phyloP scores from a whole-genome alignment of 2,797 vertebrate species.

The Manis crassicaudata region DNA sequence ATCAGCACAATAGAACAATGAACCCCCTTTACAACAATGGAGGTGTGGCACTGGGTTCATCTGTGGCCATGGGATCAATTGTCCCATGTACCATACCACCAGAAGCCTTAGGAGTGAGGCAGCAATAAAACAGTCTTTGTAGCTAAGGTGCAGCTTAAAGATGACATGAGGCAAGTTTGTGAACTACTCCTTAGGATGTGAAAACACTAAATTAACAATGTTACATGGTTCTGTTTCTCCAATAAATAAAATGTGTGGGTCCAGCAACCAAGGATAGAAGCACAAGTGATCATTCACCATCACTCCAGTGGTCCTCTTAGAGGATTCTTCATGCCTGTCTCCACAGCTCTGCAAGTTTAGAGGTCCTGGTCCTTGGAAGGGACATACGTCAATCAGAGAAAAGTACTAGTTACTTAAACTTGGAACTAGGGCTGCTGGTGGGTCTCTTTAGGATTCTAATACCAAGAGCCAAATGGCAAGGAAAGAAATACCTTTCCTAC shows the following conservation, averaged over 20 bases:
- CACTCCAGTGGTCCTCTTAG: neutral
- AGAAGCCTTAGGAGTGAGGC: neutral
- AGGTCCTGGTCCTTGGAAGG: neutral
- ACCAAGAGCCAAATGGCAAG: neutral
- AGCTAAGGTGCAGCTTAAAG: neutral
- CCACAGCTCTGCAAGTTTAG: neutral
- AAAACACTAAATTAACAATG: neutral
- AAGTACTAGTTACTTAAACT: neutral
- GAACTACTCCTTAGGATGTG: neutral
- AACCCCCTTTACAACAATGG: neutral
- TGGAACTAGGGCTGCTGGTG: neutral
- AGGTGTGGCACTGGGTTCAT: neutral
- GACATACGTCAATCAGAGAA: neutral
- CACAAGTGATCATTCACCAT: neutral
- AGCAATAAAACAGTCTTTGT: neutral
- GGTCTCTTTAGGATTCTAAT: neutral
- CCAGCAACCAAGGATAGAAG: neutral
- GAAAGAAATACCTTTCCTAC: neutral
- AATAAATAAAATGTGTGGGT: neutral
- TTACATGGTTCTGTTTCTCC: neutral
- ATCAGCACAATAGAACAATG: neutral
- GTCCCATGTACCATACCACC: neutral
- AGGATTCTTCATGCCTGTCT: neutral
- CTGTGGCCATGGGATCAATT: neutral
- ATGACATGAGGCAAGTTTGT: neutral